Conservation (phyloP, 1,140 invertebrate genomes). For the Thereuonema tuberculata region DNA sequence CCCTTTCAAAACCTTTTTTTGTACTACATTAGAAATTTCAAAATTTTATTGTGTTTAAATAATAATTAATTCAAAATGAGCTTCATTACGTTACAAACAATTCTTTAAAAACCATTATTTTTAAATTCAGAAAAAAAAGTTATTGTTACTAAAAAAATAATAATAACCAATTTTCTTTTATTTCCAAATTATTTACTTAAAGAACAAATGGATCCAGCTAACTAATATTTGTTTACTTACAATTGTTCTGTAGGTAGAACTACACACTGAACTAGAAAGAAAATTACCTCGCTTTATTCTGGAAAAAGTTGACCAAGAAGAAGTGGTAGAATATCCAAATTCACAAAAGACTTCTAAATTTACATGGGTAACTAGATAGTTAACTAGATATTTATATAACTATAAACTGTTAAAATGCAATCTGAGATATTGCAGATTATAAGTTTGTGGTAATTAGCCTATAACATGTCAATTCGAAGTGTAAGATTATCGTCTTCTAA, state of each 20-base stretch:
- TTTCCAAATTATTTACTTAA: too few species aligned
- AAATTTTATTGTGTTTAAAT: too few species aligned
- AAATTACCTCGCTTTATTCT: constrained; percentile 62
- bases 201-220: too few species aligned
- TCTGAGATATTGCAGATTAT: not conserved
- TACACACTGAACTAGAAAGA: constrained; percentile 69
- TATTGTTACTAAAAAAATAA: too few species aligned
- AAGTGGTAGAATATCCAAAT: constrained; percentile 66
- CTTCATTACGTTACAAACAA: too few species aligned
- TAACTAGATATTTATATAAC: not conserved
- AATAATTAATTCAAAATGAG: too few species aligned
- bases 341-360: constrained; percentile 29
- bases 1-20: not conserved
- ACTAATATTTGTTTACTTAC: too few species aligned
- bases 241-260: constrained; percentile 48
- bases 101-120: too few species aligned
- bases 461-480: not conserved
- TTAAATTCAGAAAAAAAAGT: too few species aligned
- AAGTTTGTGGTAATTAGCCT: not conserved
- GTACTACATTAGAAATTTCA: not conserved
- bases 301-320: constrained; percentile 58
- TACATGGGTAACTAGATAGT: constrained; percentile 14
- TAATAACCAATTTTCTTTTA: too few species aligned
- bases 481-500: not conserved
- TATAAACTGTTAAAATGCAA: not conserved